Base-by-base conservation (phyloP, 1,140 invertebrate species). In the Ostrea edulis region DNA sequence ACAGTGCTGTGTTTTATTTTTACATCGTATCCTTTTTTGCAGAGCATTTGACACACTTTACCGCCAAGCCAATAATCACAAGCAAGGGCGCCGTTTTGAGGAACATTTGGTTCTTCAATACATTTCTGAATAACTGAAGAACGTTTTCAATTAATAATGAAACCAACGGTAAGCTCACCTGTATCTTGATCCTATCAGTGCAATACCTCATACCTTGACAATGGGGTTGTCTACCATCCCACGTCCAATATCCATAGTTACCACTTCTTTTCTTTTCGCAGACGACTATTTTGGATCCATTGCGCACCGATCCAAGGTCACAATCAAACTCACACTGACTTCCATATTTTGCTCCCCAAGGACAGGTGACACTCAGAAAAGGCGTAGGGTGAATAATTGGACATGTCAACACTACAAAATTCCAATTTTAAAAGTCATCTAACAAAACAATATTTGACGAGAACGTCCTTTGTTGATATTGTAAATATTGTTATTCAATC, bases 31-130 rank as follows among this genome's bases (percentile, higher is more conserved):
- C 87, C 89, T 17, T 90, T 44, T 51, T 58, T 44, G 54, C 89
- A 90, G 5, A 83, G 82, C 35, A 88, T 86, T 53, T 90, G 89
- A 81, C 89, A 90, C 20, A 88, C 77, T 17, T 77, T 65, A 5
- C 89, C 89, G 3, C 87, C 87, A 54, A 82, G 55, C 89, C 89
- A 90, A 29, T 77, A 22, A 85, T 90, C 87, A 81, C 89, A 90
- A 9, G 89, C 85, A 2, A 90, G 17, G 25, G 89, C 89, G n/a
- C 89, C 89, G 53, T 88, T 82, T 12, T 44, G 14, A 11, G 88
- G 88, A 2, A 82, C 22, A 17, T 22, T 35, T 22, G 85, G 51
- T 22, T 68, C 53, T 14, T 52, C 54, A 14, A 17, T 14, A 44
- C 88, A 89, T 58, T 14, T 44, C 12, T 77, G n/a, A n/a, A 22